Conservation (phyloP, 2,888 invertebrate species). For the Brachypterus glaber region DNA sequence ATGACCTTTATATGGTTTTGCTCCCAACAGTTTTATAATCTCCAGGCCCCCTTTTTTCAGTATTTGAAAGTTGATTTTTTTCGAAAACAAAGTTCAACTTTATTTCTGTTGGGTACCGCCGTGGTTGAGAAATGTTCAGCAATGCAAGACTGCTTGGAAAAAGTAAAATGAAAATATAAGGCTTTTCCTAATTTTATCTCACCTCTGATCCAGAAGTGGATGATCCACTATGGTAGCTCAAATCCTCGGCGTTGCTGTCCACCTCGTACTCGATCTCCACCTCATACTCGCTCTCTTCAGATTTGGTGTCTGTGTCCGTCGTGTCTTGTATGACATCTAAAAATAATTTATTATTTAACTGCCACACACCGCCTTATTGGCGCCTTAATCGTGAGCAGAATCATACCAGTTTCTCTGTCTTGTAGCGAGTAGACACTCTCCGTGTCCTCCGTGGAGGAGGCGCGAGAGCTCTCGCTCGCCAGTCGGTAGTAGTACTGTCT, state of each 20-base stretch:
- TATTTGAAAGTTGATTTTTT: too few species aligned
- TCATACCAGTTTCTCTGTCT: slow-evolving; percentile 56
- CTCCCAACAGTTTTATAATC: too few species aligned
- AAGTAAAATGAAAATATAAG: too few species aligned
- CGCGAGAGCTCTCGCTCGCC: slow-evolving; percentile 40
- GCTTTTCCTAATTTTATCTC: too few species aligned
- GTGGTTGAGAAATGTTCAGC: too few species aligned
- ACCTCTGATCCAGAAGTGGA: slow-evolving; percentile 50
- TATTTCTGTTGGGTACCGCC: too few species aligned
- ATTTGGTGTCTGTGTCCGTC: slow-evolving; percentile 34
- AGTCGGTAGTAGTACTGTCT: slow-evolving; percentile 35
- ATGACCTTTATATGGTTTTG: too few species aligned
- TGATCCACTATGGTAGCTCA: slow-evolving; percentile 34
- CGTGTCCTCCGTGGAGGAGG: slow-evolving; percentile 37
- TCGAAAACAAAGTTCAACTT: too few species aligned
- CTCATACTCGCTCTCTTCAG: slow-evolving; percentile 26
- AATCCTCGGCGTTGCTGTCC: slow-evolving; percentile 43
- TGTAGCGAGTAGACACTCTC: slow-evolving; percentile 57
- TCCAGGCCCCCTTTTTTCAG: too few species aligned
- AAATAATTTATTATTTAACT: slow-evolving; percentile 30
- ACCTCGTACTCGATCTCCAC: slow-evolving; percentile 39
- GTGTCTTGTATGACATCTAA: slow-evolving; percentile 38
- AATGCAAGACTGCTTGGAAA: too few species aligned
- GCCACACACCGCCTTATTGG: slow-evolving; percentile 15
- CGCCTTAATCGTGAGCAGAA: slow-evolving; percentile 15